These are phyloP conservation scores for Pegoplata infirma DNA, from an alignment of 2,888 invertebrate genomes.

Conservation along the genomic window DNA sequence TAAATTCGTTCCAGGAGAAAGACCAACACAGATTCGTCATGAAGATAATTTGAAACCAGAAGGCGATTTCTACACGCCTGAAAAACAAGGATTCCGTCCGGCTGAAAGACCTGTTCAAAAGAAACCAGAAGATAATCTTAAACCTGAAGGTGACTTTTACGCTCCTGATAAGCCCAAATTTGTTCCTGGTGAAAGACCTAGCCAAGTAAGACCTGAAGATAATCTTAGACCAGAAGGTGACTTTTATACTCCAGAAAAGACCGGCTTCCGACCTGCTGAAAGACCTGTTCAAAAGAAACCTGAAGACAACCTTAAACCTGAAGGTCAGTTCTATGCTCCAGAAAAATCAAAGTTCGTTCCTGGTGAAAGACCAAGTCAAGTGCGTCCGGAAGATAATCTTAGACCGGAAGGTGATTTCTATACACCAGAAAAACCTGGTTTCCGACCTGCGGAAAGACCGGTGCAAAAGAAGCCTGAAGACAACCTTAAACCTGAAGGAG, in stretches of 20 bases:
- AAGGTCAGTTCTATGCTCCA: too few relatives aligned
- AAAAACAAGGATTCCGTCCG: constrained; percentile 68
- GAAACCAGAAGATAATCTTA: constrained; percentile 80
- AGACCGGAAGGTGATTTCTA: constrained; percentile 80
- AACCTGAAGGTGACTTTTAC: constrained; percentile 78
- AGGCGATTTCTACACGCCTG: constrained; percentile 79
- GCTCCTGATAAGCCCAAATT: constrained; percentile 74
- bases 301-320: constrained; percentile 80
- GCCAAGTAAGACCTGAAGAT: constrained; percentile 79
- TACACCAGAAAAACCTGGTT: constrained; percentile 74
- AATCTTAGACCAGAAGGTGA: constrained; percentile 82
- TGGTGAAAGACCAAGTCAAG: constrained; percentile 78
- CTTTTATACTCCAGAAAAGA: constrained; percentile 78
- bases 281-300: constrained; percentile 79
- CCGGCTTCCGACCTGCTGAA: constrained; percentile 78
- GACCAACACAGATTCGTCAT: constrained; percentile 78
- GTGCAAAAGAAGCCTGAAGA: constrained; percentile 81
- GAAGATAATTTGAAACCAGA: constrained; percentile 80
- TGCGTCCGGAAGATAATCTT: constrained; percentile 79
- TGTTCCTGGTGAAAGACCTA: constrained; percentile 79
- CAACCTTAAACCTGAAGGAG: constrained; percentile 81
- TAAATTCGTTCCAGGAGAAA: constrained; percentile 77
- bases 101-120: constrained; percentile 78
- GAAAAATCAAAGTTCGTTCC: constrained; percentile 79
- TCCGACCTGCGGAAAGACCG: constrained; percentile 78